Percentiles rank a stretch among this genome's conserved stretches.
Evolutionary conservation across 2,888 invertebrate species (phyloP).

Genomic region (Teinopalpus imperialis): DNA sequence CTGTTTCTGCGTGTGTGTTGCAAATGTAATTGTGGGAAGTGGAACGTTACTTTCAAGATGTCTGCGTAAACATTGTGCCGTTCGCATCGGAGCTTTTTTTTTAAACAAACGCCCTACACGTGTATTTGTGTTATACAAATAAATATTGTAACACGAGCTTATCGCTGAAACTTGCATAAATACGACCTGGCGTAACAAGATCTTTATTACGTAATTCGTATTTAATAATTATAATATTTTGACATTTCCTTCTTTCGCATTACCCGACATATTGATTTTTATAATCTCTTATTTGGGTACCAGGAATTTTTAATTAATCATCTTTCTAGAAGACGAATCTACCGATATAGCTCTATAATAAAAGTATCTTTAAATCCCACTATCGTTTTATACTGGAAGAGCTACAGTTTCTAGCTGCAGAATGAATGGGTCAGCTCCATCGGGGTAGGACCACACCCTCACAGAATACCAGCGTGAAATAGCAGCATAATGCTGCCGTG

Average conservation of each 20-base stretch:
- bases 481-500: too few relatives aligned
- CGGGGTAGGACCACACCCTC: too few relatives aligned
- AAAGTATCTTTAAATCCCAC: too few relatives aligned
- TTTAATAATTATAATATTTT: slow-evolving; percentile 3
- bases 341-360: too few relatives aligned
- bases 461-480: too few relatives aligned
- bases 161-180: slow-evolving; percentile 18
- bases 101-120: slow-evolving; percentile 14
- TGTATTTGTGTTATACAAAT: slow-evolving; percentile 14
- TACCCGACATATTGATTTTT: too few relatives aligned
- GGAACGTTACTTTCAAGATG: slow-evolving; percentile 11
- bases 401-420: too few relatives aligned
- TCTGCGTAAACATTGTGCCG: slow-evolving; percentile 18
- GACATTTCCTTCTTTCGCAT: background rate
- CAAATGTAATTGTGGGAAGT: slow-evolving; percentile 17
- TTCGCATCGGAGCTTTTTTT: slow-evolving; percentile 9
- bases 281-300: too few relatives aligned
- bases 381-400: too few relatives aligned
- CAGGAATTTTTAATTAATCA: too few relatives aligned
- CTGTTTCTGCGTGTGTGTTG: slow-evolving; percentile 15
- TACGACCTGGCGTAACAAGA: slow-evolving; percentile 9
- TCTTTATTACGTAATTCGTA: background rate
- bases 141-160: slow-evolving; percentile 20
- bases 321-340: too few relatives aligned
- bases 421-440: too few relatives aligned